Evolutionary conservation across 2,113 vertebrate species (phyloP), one percentile per base, ranked within the genome.

Genomic region (Stegostoma tigrinum): DNA sequence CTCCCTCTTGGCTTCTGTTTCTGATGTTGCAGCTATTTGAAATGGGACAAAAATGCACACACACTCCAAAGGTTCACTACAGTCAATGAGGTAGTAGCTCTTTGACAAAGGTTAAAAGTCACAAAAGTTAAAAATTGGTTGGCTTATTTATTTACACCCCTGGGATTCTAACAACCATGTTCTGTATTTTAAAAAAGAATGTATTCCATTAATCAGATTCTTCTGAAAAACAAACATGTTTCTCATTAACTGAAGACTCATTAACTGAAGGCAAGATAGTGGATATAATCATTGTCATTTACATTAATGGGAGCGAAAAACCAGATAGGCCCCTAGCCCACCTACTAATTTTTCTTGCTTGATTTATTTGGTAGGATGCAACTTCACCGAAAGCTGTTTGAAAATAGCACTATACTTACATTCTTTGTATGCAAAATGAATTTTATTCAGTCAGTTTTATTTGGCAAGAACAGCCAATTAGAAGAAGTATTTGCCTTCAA

Each of bases 71-170:
- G 68, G 64, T 42, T 94, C 64, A 94, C 87, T 3, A 61, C 12
- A 61, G 27, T 61, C 87, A 90, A 52, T 94, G 38, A 68, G 64
- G n/a, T 94, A n/a, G 64, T 67, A 94, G 19, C 19, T 68, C 38
- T 94, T 45, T 66, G 64, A 45, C 66, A n/a, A n/a, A n/a, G n/a
- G n/a, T n/a, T n/a, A n/a, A n/a, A n/a, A n/a, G n/a, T n/a, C n/a
- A n/a, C n/a, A n/a, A n/a, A n/a, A n/a, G n/a, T n/a, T n/a, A n/a
- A n/a, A 14, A 95, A 95, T 95, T 95, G 27, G 94, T 95, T 94
- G 93, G 70, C 66, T 61, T 70, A 70, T 68, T 94, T 95, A 45
- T 48, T 95, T 75, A 45, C 94, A 95, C 68, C 42, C 42, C 91
- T 48, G 94, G 68, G 67, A 75, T 72, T 75, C 52, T 72, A 72